Evolutionary conservation across 2,113 vertebrate genomes (phyloP).

Genomic region (Hassar affinis): DNA sequence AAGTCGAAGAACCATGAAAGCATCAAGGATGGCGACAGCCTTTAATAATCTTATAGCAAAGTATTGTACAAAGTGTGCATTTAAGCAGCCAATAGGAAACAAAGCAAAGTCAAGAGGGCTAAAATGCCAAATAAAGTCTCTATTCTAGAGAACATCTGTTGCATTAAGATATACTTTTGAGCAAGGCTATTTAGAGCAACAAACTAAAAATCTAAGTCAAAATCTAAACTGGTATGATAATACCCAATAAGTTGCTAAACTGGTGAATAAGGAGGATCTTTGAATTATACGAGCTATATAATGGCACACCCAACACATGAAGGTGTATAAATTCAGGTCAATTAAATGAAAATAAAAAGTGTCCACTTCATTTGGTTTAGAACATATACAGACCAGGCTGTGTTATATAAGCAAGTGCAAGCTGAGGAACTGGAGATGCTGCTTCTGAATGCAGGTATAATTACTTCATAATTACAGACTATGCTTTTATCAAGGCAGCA

Average conservation of each 20-base stretch:
- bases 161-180: neutral
- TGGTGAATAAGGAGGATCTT: neutral
- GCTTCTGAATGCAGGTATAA: conserved; percentile 37
- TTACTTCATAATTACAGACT: conserved; percentile 39
- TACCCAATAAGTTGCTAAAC: neutral
- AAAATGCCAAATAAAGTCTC: neutral
- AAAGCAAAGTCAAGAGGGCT: neutral
- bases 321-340: neutral
- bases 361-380: neutral
- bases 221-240: neutral
- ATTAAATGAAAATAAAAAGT: neutral
- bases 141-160: neutral
- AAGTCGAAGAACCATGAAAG: neutral
- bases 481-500: conserved; percentile 20
- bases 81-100: conserved; percentile 25
- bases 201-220: conserved; percentile 7
- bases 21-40: conserved; percentile 2
- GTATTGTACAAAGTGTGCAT: conserved; percentile 3
- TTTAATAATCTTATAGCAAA: conserved; percentile 13
- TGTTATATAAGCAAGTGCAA: conserved; percentile 1
- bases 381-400: neutral
- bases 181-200: conserved; percentile 3
- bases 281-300: neutral
- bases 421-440: conserved; percentile 12
- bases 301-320: neutral